Conservation (phyloP, 2,797 vertebrate species). For the Tauraco hartlaubi region DNA sequence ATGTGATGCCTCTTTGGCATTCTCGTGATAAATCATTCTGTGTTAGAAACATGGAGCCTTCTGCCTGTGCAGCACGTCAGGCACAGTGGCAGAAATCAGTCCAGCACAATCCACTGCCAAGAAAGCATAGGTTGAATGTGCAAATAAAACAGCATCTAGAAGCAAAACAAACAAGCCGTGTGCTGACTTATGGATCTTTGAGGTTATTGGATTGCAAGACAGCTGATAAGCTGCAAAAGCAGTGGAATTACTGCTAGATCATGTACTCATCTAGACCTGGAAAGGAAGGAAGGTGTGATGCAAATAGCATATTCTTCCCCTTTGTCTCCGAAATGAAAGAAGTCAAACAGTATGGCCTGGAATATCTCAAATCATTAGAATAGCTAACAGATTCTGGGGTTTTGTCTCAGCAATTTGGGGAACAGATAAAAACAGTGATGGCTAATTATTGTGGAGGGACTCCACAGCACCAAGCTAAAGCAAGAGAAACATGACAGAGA, state of each 20-base stretch:
- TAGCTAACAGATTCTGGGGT: not conserved
- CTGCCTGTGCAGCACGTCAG: not conserved
- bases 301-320: accelerated
- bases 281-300: not conserved
- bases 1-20: not conserved
- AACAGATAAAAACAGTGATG: not conserved
- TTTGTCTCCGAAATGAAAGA: not conserved
- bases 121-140: not conserved
- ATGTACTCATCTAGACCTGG: not conserved
- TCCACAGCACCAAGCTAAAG: not conserved
- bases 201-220: not conserved
- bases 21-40: not conserved
- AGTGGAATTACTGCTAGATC: not conserved
- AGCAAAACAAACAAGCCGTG: not conserved
- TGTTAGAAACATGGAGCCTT: not conserved
- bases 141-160: not conserved
- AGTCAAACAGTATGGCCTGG: not conserved
- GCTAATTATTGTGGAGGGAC: not conserved
- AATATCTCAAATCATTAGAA: not conserved
- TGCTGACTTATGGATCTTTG: not conserved
- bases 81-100: not conserved
- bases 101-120: not conserved
- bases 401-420: not conserved
- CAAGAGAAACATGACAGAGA: accelerated
- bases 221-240: not conserved